Evolutionary conservation across 2,113 vertebrate genomes (phyloP).

Genomic region (Polypterus senegalus): DNA sequence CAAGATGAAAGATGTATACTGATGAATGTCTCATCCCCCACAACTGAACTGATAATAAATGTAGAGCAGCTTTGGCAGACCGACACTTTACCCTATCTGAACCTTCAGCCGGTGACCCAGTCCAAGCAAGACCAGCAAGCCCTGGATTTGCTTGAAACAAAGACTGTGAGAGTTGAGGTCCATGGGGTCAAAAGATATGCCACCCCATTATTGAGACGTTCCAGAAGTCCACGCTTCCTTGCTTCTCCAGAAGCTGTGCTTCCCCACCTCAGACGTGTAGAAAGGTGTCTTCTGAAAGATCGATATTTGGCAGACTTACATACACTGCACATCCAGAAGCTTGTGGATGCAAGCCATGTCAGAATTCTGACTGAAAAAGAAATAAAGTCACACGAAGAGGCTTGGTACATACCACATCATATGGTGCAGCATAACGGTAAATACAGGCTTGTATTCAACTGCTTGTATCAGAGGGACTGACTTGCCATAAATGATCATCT

Average conservation of each 20-base stretch:
- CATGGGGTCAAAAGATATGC: neutral
- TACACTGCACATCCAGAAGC: conserved; percentile 6
- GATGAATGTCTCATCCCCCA: neutral
- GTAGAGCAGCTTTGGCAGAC: conserved; percentile 17
- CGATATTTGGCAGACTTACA: neutral
- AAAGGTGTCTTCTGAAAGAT: conserved; percentile 9
- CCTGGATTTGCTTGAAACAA: neutral
- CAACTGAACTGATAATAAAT: neutral
- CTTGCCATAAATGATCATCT: too few species aligned
- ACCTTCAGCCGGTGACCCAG: conserved; percentile 1
- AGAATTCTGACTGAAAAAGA: too few species aligned
- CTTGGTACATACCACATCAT: too few species aligned
- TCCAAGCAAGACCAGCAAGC: conserved; percentile 10
- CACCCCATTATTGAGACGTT: conserved; percentile 3
- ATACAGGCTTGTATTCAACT: too few species aligned
- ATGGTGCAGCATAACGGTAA: too few species aligned
- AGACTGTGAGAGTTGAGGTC: neutral
- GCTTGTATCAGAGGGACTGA: too few species aligned
- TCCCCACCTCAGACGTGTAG: neutral
- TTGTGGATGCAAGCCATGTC: conserved; percentile 6
- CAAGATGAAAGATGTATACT: neutral
- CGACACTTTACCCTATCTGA: neutral
- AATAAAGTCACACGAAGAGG: too few species aligned
- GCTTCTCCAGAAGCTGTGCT: conserved; percentile 4
- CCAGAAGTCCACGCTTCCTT: neutral